These are phyloP conservation scores for Enoplosus armatus DNA, from an alignment of 2,797 vertebrate species.

Conservation along the genomic window DNA sequence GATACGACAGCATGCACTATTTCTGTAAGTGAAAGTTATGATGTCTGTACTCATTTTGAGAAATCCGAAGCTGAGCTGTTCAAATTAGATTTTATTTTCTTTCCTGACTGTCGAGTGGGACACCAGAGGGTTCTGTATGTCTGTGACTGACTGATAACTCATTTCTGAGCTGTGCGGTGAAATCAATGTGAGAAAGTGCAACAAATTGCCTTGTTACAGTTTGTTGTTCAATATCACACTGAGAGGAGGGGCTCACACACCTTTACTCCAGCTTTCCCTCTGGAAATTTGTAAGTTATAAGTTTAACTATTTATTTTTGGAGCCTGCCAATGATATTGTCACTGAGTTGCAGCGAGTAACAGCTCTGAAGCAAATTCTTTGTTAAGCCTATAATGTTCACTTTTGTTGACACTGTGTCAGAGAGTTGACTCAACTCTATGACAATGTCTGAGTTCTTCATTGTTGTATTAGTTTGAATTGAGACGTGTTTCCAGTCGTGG, in stretches of 20 bases:
- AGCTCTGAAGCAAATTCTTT: constrained; percentile 11
- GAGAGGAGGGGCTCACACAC: constrained; percentile 5
- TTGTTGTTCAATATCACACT: constrained; percentile 26
- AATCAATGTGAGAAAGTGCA: constrained; percentile 38
- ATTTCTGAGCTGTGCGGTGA: constrained; percentile 42
- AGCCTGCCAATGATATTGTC: not conserved
- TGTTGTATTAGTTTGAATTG: not conserved
- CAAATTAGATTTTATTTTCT: constrained; percentile 17
- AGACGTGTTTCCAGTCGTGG: not conserved
- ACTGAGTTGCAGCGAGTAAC: not conserved
- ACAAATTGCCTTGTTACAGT: constrained; percentile 47
- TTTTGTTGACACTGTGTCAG: constrained; percentile 14
- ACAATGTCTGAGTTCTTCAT: not conserved
- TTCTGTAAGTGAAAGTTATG: constrained; percentile 21
- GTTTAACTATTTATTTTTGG: constrained; percentile 6
- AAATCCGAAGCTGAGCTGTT: constrained; percentile 40
- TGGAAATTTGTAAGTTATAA: constrained; percentile 11
- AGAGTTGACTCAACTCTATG: not conserved
- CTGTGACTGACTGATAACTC: constrained; percentile 37
- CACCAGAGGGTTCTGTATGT: constrained; percentile 30
- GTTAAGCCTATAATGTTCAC: not conserved
- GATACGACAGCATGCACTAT: not conserved
- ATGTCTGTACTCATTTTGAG: constrained; percentile 35
- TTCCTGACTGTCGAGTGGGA: constrained; percentile 22
- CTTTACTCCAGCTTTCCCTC: constrained; percentile 16